Base-by-base conservation (phyloP, 2,888 invertebrate genomes). In the Eremobia ochroleuca region DNA sequence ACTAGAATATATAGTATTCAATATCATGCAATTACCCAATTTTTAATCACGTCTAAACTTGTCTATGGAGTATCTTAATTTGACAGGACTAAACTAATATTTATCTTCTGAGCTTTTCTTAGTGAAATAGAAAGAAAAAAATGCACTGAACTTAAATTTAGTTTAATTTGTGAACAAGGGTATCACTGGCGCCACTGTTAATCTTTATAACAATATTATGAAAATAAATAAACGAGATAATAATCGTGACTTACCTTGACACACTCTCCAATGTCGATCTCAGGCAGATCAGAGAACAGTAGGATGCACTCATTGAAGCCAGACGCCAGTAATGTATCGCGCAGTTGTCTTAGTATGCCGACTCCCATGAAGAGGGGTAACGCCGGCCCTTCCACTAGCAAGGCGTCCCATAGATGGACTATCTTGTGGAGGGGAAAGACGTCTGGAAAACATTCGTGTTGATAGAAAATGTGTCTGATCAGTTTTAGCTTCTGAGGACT, bases 261-360 rank as follows among this genome's bases (percentile, higher is more conserved):
- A 82, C 99, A 99, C 87, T 98, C 97, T 91, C 99, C 99, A 91
- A 99, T 99, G 89, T 99, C 99, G 79, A 99, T 99, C 95, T 99
- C 99, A 69, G 99, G 99, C 91, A 99, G 97, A 96, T 99, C 99
- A n/a, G 99, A 99, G 96, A 99, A 99, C 37, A 99, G 97, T 59
- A 99, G 96, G 88, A 99, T 99, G 92, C 99, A 99, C 93, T 99
- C 99, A 94, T 99, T 99, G 95, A 99, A 99, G 18, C 99, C 99
- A 0, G 99, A 99, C 11, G 97, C 97, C 5, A 99, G 97, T 13
- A 99, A 95, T 0, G 98, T 98, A 85, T 98, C 98, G 73, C 99
- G 97, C 43, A 99, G 96, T 93, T 99, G 99, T 74, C 98, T 97
- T 62, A 99, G 96, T 87, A 99, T 98, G 0, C 99, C 99, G 15